These are phyloP conservation scores for Nesogale talazaci DNA, from an alignment of 2,113 vertebrate species.

Conservation along the genomic window DNA sequence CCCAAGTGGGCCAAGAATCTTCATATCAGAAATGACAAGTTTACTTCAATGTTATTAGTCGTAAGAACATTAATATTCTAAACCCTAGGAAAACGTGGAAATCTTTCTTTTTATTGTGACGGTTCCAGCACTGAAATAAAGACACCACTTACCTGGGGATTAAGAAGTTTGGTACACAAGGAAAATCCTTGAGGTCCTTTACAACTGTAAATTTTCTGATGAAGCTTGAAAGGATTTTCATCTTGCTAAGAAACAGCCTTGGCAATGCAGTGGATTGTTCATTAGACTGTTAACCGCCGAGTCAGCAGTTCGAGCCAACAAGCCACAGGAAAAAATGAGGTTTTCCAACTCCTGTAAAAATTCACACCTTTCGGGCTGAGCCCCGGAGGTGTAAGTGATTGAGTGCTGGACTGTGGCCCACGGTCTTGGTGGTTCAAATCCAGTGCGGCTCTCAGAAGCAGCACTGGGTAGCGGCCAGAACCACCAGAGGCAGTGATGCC, in stretches of 20 bases:
- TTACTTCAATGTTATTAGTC: not conserved
- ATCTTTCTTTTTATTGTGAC: not conserved
- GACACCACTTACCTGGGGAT: not conserved
- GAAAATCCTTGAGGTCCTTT: not conserved
- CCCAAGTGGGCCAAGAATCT: not conserved
- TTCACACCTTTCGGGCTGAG: too few relatives aligned
- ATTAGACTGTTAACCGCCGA: too few relatives aligned
- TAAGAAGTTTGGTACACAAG: not conserved
- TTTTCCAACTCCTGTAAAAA: too few relatives aligned
- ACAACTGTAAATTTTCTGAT: constrained; percentile 2
- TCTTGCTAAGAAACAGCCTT: not conserved
- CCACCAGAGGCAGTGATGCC: too few relatives aligned
- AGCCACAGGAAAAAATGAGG: too few relatives aligned
- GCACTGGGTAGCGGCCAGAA: too few relatives aligned
- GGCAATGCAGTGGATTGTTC: too few relatives aligned
- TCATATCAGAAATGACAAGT: not conserved
- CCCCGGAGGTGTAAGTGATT: too few relatives aligned
- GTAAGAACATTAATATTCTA: not conserved
- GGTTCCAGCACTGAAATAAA: not conserved
- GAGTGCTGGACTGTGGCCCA: too few relatives aligned
- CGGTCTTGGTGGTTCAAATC: too few relatives aligned
- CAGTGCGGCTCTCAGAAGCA: too few relatives aligned
- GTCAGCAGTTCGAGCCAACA: too few relatives aligned
- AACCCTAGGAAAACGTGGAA: not conserved
- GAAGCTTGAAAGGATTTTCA: constrained; percentile 39